These are phyloP conservation scores for Aromia moschata DNA, from an alignment of 2,888 invertebrate genomes.

Conservation along the genomic window DNA sequence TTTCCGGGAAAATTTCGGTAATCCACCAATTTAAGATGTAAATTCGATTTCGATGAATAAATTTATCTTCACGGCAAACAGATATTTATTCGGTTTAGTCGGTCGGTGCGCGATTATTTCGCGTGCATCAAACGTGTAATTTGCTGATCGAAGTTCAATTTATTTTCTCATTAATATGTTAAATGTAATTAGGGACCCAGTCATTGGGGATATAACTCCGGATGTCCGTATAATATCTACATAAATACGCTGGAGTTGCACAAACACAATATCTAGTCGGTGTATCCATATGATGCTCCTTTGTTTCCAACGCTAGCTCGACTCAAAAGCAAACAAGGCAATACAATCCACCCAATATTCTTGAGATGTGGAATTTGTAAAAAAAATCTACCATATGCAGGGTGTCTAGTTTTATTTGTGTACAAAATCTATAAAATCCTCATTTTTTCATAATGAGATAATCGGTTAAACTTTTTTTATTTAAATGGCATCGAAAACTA, in stretches of 20 bases:
- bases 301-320: too few species aligned
- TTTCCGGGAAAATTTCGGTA: too few species aligned
- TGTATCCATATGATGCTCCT: too few species aligned
- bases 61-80: conserved; percentile 23
- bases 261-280: conserved; percentile 32
- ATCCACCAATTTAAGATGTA: conserved; percentile 24
- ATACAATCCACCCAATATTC: too few species aligned
- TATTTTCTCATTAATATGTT: conserved; percentile 56
- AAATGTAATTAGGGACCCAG: conserved; percentile 52
- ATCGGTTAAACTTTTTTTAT: too few species aligned
- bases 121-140: conserved; percentile 47
- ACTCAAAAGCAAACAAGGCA: too few species aligned
- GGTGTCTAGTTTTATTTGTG: too few species aligned
- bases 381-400: too few species aligned
- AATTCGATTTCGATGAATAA: conserved; percentile 22
- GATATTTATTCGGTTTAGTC: conserved; percentile 26
- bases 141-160: conserved; percentile 54
- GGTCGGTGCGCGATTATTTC: conserved; percentile 39
- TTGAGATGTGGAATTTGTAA: too few species aligned
- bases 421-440: too few species aligned
- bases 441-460: too few species aligned
- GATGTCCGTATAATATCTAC: conserved; percentile 41
- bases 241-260: conserved; percentile 39
- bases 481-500: too few species aligned
- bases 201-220: conserved; percentile 44